These are phyloP conservation scores for Paragorgia papillata DNA, from an alignment of 92 coral and sea anemone species.

Conservation along the genomic window DNA sequence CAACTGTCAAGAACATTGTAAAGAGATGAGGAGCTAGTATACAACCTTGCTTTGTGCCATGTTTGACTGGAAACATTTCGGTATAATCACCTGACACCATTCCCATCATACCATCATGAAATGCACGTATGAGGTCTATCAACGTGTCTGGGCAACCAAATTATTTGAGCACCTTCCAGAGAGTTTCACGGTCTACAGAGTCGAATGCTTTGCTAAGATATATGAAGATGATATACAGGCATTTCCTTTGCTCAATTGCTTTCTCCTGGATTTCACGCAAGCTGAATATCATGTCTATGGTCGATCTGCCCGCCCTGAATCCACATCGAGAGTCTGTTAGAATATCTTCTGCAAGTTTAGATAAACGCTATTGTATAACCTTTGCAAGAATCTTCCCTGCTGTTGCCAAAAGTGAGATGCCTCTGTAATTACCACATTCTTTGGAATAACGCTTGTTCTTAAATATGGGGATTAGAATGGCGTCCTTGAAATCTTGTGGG, in stretches of 20 bases:
- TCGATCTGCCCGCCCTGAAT: constrained; percentile 14
- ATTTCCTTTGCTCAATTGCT: neutral
- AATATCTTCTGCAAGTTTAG: neutral
- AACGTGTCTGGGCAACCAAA: constrained; percentile 13
- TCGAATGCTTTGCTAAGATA: constrained; percentile 21
- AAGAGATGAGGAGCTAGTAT: constrained; percentile 6
- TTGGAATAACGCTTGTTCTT: constrained; percentile 36
- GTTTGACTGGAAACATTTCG: neutral
- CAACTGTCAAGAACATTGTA: neutral
- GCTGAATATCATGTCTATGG: constrained; percentile 32
- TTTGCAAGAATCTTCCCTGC: constrained; percentile 13
- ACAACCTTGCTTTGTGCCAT: constrained; percentile 20
- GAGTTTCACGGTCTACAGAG: neutral
- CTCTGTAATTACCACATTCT: constrained; percentile 33
- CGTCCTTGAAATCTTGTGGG: too few relatives aligned
- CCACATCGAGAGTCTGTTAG: constrained; percentile 42
- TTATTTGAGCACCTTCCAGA: constrained; percentile 4
- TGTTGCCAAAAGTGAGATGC: neutral
- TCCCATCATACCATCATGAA: constrained; percentile 10
- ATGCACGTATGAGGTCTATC: neutral
- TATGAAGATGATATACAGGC: constrained; percentile 4
- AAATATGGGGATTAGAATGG: constrained; percentile 25
- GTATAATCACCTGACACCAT: neutral
- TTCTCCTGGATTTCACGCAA: constrained; percentile 37
- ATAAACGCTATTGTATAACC: neutral